These are phyloP conservation scores for Lithobates pipiens DNA, from an alignment of 2,797 vertebrate genomes.

Conservation along the genomic window DNA sequence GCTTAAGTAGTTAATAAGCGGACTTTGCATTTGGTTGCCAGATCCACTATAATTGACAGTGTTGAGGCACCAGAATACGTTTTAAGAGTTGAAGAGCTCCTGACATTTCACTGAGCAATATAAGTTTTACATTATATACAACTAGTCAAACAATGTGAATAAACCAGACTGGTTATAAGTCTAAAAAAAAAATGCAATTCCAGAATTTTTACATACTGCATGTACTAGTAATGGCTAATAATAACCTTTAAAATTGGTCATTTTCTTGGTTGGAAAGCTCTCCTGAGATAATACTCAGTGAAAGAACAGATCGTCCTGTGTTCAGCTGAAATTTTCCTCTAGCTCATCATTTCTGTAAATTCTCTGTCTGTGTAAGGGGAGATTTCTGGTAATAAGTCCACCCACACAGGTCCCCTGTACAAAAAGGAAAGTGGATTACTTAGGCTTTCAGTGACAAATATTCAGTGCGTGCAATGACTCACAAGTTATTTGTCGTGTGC, in stretches of 20 bases:
- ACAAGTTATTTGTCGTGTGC: slow-evolving; percentile 24
- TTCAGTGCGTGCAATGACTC: slow-evolving; percentile 21
- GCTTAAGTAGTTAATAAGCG: too few relatives aligned
- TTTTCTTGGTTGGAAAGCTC: neutral
- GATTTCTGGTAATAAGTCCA: slow-evolving; percentile 81
- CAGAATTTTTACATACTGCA: neutral
- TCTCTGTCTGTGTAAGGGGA: slow-evolving; percentile 71
- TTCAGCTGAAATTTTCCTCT: slow-evolving; percentile 12
- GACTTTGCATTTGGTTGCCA: too few relatives aligned
- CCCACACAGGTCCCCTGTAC: slow-evolving; percentile 74
- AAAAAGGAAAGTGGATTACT: slow-evolving; percentile 71
- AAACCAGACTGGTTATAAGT: too few relatives aligned
- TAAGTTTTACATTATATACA: too few relatives aligned
- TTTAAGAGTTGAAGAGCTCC: too few relatives aligned
- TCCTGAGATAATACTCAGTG: slow-evolving; percentile 24
- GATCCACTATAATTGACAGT: too few relatives aligned
- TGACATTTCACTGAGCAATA: too few relatives aligned
- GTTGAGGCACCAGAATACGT: too few relatives aligned
- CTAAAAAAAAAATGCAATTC: too few relatives aligned
- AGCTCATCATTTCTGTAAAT: slow-evolving; percentile 80
- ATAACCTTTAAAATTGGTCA: neutral
- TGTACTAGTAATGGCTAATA: neutral
- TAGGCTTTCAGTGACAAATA: slow-evolving; percentile 61
- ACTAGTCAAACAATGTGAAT: too few relatives aligned
- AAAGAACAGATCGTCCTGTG: neutral